Evolutionary conservation across 2,797 vertebrate species (phyloP), one percentile per base, ranked within the genome.

Genomic region (Meriones psammophilus): DNA sequence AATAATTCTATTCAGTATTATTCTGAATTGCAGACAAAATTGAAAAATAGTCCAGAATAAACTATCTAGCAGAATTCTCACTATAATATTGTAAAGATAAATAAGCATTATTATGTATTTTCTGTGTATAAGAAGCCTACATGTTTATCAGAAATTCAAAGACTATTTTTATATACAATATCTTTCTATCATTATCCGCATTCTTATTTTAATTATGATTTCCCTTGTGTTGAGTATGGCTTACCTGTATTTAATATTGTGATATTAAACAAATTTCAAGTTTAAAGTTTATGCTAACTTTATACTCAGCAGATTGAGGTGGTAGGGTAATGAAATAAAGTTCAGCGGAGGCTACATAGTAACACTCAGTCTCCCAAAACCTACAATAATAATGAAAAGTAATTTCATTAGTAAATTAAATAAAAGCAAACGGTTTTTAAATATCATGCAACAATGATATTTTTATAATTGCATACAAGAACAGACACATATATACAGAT

Each of bases 171-270:
- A 7, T 50, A n/a, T 73, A 74, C 91, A 93, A 73, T 8, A 28
- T 81, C 14, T 79, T 42, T 69, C 24, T 69, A 69, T 0, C 5
- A 8, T 36, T 62, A 74, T 20, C 0, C n/a, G 18, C 14, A 30
- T n/a, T 73, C 50, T 28, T 60, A 92, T 77, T 96, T 95, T 66
- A 74, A 95, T 42, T 74, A 46, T 1, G 1, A 42, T 62, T 73
- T 3, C 0, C 3, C 10, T 39, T 10, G 0, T 42, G 90, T 87
- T 2, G 22, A 1, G 4, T 60, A 7, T 58, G 1, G 80, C 6
- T 30, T 83, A 74, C 6, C 6, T 58, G 39, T 91, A 66, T 62
- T 84, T 83, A 76, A 89, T 0, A 2, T 76, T 22, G 50, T 80
- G 2, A 42, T 92, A 4, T 87, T 76, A 79, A 88, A 39, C 2